phyloP scores from a whole-genome alignment of 2,888 invertebrate species.

The Himalopsyche kuldschensis region DNA sequence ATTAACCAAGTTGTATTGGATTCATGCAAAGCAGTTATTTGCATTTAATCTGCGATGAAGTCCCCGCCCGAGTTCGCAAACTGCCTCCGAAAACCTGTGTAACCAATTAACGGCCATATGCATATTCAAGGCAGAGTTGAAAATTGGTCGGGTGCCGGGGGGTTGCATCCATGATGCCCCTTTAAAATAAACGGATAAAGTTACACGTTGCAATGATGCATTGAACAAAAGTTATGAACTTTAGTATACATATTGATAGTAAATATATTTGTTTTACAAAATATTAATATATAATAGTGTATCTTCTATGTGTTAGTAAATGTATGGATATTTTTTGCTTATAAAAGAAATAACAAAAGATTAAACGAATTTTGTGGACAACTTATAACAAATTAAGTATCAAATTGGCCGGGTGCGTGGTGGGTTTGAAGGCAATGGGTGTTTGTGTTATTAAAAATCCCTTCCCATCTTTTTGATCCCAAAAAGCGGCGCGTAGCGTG shows the following conservation, averaged over 20 bases:
- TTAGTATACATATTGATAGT: background rate
- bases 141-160: background rate
- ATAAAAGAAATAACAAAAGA: no score
- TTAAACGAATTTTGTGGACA: no score
- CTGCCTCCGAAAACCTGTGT: constrained; percentile 12
- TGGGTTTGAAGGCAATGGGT: no score
- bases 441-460: no score
- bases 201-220: background rate
- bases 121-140: constrained; percentile 34
- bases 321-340: no score
- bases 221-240: background rate
- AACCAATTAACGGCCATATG: constrained; percentile 28
- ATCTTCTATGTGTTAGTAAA: no score
- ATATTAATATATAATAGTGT: no score
- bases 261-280: no score
- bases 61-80: background rate
- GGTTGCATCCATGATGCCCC: background rate
- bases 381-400: no score
- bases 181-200: background rate
- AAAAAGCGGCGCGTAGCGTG: no score
- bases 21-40: background rate
- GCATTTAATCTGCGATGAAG: background rate
- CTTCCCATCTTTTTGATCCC: no score
- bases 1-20: background rate
- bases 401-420: no score